These are phyloP conservation scores for Lumbricus terrestris DNA, from an alignment of 2,888 invertebrate genomes.

Conservation along the genomic window DNA sequence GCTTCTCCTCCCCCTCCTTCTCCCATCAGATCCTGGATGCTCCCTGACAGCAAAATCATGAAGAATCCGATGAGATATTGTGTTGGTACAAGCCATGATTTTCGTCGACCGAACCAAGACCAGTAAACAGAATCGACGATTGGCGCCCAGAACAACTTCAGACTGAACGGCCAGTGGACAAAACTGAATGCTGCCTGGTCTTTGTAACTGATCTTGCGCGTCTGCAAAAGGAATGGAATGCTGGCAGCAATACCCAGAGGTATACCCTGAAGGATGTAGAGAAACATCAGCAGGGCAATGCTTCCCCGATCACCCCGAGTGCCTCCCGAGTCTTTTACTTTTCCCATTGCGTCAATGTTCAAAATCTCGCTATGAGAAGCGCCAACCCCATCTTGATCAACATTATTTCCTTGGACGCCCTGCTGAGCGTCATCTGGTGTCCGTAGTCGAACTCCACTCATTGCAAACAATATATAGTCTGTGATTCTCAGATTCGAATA, in stretches of 20 bases:
- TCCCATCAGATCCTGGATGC: conserved; percentile 71
- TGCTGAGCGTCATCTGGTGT: background rate
- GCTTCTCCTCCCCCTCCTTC: conserved; percentile 59
- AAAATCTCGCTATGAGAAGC: background rate
- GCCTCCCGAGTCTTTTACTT: background rate
- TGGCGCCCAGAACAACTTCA: conserved; percentile 97
- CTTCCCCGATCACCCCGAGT: conserved; percentile 62
- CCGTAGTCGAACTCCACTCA: background rate
- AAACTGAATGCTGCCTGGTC: conserved; percentile 83
- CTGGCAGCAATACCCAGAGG: conserved; percentile 91
- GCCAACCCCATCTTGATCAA: background rate
- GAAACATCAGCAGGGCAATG: conserved; percentile 81
- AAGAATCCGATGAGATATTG: conserved; percentile 85
- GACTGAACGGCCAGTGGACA: conserved; percentile 81
- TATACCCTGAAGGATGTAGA: conserved; percentile 82
- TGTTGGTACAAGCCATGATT: conserved; percentile 84
- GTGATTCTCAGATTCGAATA: background rate
- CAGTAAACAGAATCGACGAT: conserved; percentile 90
- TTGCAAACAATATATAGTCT: background rate
- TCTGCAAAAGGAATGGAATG: conserved; percentile 91
- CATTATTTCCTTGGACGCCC: background rate
- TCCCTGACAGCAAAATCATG: conserved; percentile 80
- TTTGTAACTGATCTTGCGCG: conserved; percentile 86
- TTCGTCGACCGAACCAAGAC: conserved; percentile 80
- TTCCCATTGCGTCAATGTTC: background rate